Evolutionary conservation across 2,113 vertebrate species (phyloP), one percentile per base, ranked within the genome.

Genomic region (Pomatorhinus ruficollis): DNA sequence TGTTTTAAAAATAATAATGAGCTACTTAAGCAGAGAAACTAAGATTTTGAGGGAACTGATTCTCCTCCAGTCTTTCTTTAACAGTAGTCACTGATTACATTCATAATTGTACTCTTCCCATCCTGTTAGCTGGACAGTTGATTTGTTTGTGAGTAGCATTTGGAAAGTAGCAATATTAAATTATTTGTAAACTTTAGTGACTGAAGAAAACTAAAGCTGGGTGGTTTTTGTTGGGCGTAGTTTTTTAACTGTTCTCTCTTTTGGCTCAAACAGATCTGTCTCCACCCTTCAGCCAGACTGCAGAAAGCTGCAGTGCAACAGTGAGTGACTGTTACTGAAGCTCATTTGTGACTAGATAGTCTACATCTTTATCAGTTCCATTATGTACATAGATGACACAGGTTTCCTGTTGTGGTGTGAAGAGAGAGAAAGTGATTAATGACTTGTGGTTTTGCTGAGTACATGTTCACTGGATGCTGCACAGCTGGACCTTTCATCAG

Each of bases 1-100:
- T 30, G 70, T 96, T 93, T 93, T 60, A 56, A 94, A 93, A 95
- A 59, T 87, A 95, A 75, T 72, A 57, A 72, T 64, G 85, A 93
- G 57, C 83, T 92, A 95, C 49, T 83, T 93, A 70, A 90, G 95
- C 93, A 95, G 93, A 97, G 93, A 97, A 94, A 88, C 83, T 79
- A 81, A 95, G 93, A 89, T 87, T 76, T 82, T 94, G 89, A 74
- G 87, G 90, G 82, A 93, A 75, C 33, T n/a, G 12, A 79, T 84
- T 94, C 39, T 94, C 61, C 89, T 95, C 86, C 52, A 79, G 49
- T 83, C 45, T 95, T 94, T 96, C 74, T 92, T 90, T 95, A 78
- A 68, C 44, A 71, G 85, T 75, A 78, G 70, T 92, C 75, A 91
- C 40, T 31, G 54, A 64, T 65, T 54, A 50, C 57, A 52, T 87